These are phyloP conservation scores for Cryptophagus acutangulus DNA, from an alignment of 2,888 invertebrate genomes.

Conservation along the genomic window DNA sequence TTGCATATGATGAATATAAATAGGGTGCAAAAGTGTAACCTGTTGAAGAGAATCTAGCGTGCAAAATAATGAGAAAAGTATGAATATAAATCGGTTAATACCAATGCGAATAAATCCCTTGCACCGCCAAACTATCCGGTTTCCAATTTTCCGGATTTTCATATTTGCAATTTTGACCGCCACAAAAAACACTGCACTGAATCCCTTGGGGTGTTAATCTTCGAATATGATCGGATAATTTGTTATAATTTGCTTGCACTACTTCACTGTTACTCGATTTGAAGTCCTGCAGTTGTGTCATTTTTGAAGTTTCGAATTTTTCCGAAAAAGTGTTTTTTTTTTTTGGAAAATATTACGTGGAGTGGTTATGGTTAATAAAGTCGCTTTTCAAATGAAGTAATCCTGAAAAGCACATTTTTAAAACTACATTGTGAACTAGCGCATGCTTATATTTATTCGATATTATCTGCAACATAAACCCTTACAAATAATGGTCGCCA, in stretches of 20 bases:
- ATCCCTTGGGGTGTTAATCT: constrained; percentile 63
- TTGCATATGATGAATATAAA: no score
- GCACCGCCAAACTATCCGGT: constrained; percentile 62
- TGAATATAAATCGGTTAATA: constrained; percentile 38
- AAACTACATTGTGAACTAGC: constrained; percentile 26
- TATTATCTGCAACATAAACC: constrained; percentile 34
- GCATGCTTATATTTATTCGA: constrained; percentile 42
- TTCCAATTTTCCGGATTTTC: constrained; percentile 63
- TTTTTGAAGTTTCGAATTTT: constrained; percentile 15
- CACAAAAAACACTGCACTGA: constrained; percentile 80
- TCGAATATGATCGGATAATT: constrained; percentile 55
- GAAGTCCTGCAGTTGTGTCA: constrained; percentile 32
- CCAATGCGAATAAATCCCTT: constrained; percentile 82
- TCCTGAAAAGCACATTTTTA: constrained; percentile 26
- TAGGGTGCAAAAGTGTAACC: no score
- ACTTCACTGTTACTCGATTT: constrained; percentile 33
- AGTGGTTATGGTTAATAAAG: background rate
- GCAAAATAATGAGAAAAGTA: constrained; percentile 8
- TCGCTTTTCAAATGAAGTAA: constrained; percentile 15
- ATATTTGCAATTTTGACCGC: constrained; percentile 77
- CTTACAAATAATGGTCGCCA: constrained; percentile 29
- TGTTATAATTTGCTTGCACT: constrained; percentile 49
- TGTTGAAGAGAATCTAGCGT: constrained; percentile 18
- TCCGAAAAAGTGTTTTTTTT: background rate
- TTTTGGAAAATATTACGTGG: background rate